Base-by-base conservation (phyloP, 2,888 invertebrate species). In the Serrognathus titanus region DNA sequence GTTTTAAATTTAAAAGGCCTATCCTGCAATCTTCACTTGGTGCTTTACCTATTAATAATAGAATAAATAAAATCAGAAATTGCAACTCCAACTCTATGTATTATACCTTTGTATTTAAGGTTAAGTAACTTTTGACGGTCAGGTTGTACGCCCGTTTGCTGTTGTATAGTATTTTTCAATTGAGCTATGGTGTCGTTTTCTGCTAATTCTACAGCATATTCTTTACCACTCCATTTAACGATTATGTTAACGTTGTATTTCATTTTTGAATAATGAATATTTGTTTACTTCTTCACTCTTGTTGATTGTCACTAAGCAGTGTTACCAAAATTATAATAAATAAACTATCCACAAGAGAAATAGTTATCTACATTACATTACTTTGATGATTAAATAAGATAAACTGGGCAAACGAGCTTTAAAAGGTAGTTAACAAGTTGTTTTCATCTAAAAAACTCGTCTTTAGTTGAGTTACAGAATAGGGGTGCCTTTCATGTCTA, bases 151-250 rank as follows among this genome's bases (percentile, higher is more conserved):
- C 92, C 89, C 46, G 97, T 97, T 73, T 90, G 86, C 75, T 88
- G 88, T 75, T 89, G 87, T 65, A 97, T 94, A 57, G 87, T 86
- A 69, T 88, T 85, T 78, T 96, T 96, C 63, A 97, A 80, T 76
- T 88, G 86, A 12, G 85, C 85, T 1, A 97, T 90, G 2, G 91
- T 92, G 69, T 92, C 90, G 49, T 85, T 86, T 58, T 87, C 87
- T 10, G 85, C 82, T 60, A 96, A 80, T 72, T 89, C 86, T 60
- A 97, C 85, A 64, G 85, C 85, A 74, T 85, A 94, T 75, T 97
- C 96, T 71, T 93, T 91, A 50, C 94, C 94, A 76, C 90, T 90
- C 95, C 96, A 97, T 82, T 96, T 96, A 6, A 97, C 88, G 66
- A 87, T 84, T 60, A 95, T 78, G 67, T 81, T 82, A 37, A 80